phyloP scores from a whole-genome alignment of 2,888 invertebrate species.

The Ophion slaviceki region DNA sequence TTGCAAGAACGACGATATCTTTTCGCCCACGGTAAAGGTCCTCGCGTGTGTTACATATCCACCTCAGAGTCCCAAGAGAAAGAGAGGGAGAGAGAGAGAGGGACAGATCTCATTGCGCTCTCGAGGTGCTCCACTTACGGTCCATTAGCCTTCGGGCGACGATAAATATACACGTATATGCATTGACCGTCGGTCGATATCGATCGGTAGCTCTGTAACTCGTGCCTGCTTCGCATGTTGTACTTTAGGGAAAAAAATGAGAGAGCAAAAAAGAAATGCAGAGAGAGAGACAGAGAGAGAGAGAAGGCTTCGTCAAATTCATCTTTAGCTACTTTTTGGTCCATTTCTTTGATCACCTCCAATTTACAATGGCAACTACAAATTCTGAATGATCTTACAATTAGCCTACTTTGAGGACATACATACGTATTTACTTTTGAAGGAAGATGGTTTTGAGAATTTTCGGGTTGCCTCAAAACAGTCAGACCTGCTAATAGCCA shows the following conservation, averaged over 20 bases:
- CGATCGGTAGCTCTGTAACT: slow-evolving; percentile 46
- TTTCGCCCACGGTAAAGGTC: slow-evolving; percentile 38
- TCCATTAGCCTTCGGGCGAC: slow-evolving; percentile 64
- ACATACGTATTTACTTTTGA: background rate
- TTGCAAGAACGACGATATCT: slow-evolving; percentile 30
- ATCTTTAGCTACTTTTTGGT: background rate
- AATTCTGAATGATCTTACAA: slow-evolving; percentile 9
- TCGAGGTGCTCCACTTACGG: slow-evolving; percentile 63
- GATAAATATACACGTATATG: slow-evolving; percentile 56
- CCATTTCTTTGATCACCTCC: slow-evolving; percentile 17
- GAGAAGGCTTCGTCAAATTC: slow-evolving; percentile 9
- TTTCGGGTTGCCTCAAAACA: too few relatives aligned
- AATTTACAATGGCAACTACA: slow-evolving; percentile 5
- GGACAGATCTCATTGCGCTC: slow-evolving; percentile 42
- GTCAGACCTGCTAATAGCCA: too few relatives aligned
- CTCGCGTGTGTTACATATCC: slow-evolving; percentile 39
- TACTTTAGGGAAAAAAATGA: slow-evolving; percentile 25
- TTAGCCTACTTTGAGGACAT: background rate
- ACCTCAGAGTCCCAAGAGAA: slow-evolving; percentile 23
- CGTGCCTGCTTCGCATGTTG: slow-evolving; percentile 30
- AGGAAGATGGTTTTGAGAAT: background rate
- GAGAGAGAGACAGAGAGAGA: slow-evolving; percentile 25
- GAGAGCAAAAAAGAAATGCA: background rate
- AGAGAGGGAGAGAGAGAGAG: slow-evolving; percentile 19
- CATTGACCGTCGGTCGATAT: slow-evolving; percentile 57